phyloP scores from a whole-genome alignment of 2,888 invertebrate species.

The Notocelia uddmanniana region DNA sequence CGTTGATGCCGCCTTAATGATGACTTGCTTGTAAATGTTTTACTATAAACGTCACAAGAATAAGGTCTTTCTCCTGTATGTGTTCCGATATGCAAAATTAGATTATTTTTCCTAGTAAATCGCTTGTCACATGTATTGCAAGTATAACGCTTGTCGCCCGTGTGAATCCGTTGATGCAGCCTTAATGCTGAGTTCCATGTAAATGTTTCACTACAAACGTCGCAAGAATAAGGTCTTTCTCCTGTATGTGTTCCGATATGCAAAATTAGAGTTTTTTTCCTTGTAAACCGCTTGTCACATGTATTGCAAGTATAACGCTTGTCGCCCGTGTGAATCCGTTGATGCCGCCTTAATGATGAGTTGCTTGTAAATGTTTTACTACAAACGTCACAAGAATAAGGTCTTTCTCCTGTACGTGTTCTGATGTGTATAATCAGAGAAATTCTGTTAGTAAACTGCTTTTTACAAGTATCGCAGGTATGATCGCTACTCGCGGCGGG shows the following conservation, averaged over 20 bases:
- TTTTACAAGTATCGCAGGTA: not conserved
- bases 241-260: too few species aligned
- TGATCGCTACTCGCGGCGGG: not conserved
- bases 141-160: not conserved
- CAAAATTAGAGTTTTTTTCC: too few species aligned
- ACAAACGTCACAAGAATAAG: not conserved
- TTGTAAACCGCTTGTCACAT: too few species aligned
- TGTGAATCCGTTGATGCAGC: too few species aligned
- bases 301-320: too few species aligned
- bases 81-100: not conserved
- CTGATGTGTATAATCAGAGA: not conserved
- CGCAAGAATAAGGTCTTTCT: too few species aligned
- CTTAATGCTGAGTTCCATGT: too few species aligned
- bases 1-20: not conserved
- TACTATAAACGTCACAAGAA: not conserved
- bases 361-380: not conserved
- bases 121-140: not conserved
- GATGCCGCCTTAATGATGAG: not conserved
- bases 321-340: too few species aligned
- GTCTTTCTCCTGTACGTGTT: not conserved
- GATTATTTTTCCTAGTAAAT: not conserved
- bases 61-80: not conserved
- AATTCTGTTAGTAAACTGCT: not conserved
- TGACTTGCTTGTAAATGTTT: not conserved
- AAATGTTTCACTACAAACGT: too few species aligned